Base-by-base conservation (phyloP, 2,797 vertebrate genomes). In the Philypnodon macrostomus region DNA sequence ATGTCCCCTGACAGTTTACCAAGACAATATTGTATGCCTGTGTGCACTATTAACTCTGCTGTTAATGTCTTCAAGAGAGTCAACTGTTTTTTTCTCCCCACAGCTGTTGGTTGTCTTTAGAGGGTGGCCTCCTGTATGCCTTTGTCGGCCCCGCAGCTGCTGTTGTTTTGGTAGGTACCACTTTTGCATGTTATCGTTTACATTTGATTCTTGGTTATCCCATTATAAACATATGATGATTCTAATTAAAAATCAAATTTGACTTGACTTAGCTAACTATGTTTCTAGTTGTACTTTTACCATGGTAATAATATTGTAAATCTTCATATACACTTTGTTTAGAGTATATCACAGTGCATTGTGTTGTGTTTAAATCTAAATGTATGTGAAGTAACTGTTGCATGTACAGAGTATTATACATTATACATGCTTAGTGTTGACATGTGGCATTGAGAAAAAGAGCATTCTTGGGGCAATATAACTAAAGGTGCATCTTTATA, bases 21-120 rank as follows among this genome's bases (percentile, higher is more conserved):
- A 49, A 57, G 65, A 68, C 66, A 63, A 70, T 77, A 62, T 83
- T 63, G 52, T 72, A 68, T 68, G 56, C 58, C 68, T 54, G 83
- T 60, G 63, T 40, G 38, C 66, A 45, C 84, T 63, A 58, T 80
- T 86, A 81, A 81, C 69, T 75, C 79, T 53, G 73, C 85, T 91
- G 89, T 88, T 92, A 88, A 91, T 91, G 88, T 84, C 77, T 84
- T 83, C 83, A 84, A 90, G 85, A 88, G 67, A 76, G 58, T 74
- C 74, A 72, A 75, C 78, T 56, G 65, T 31, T 14, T 38, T 64
- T 47, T 55, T 69, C 65, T 62, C 37, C 60, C 90, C 92, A 66
- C 87, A 99, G 97, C 82, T 99, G 96, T 85, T 99, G 96, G 96
- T 88, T 99, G 26, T 99, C 97, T 88, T 92, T 99, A 55, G 97